Base-by-base conservation (phyloP, 2,113 vertebrate species). In the Paratilapia polleni region DNA sequence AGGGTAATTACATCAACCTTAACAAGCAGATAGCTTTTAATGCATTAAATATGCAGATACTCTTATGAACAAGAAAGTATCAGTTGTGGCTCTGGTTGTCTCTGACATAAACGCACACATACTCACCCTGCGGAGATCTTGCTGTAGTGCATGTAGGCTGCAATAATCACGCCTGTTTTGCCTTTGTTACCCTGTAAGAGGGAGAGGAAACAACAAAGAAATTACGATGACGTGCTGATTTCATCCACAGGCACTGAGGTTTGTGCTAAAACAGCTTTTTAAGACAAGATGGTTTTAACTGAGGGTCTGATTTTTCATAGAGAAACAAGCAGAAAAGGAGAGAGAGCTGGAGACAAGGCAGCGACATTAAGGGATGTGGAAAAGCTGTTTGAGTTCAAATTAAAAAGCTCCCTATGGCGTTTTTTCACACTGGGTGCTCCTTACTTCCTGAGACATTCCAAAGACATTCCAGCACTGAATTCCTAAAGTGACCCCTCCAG, bases 71-170 rank as follows among this genome's bases (percentile, higher is more conserved):
- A 38, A 54, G 17, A 83, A 76, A 28, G 57, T 62, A 58, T 84
- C 28, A 79, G 28, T 2, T 57, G 75, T 68, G 78, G 57, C 12
- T 78, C 64, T 81, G 17, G 28, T 36, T 34, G 26, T 47, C 47
- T 62, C 19, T 12, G 20, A 78, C 19, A 79, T 20, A 19, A 28
- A 73, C n/a, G 74, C 36, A 83, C 38, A 85, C 75, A 66, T 41
- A 85, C 96, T 96, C 93, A 98, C 97, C 97, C 97, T 80, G 97
- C 97, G 2, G 97, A 98, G 82, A 98, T 97, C 94, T 97, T 97
- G 97, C 97, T 98, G 95, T 98, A 98, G 92, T 98, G 97, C 97
- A 98, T 97, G 91, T 97, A 98, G 78, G 97, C 97, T 13, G 97
- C 97, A n/a, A 98, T 96, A 22, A 98, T 97, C 79, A 97, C 96